These are phyloP conservation scores for Diplodus puntazzo DNA, from an alignment of 2,797 vertebrate genomes.

Conservation along the genomic window DNA sequence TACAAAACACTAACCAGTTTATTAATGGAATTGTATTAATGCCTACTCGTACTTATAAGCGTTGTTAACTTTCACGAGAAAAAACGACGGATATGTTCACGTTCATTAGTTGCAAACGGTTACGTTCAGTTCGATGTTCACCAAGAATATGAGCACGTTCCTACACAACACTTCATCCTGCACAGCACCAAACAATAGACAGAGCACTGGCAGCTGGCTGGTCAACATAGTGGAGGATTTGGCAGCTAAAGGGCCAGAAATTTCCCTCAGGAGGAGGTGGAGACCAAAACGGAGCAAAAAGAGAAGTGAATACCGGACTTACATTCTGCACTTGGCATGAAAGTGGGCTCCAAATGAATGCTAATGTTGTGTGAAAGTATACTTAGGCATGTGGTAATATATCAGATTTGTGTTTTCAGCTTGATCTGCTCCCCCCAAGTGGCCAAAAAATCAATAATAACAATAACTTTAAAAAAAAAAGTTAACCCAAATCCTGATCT, in stretches of 20 bases:
- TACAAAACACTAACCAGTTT: no score
- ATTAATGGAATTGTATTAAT: no score
- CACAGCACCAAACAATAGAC: neutral
- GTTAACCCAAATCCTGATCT: slow-evolving; percentile 3
- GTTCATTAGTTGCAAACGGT: no score
- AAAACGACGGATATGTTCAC: no score
- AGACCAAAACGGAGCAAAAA: neutral
- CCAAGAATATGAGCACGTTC: no score
- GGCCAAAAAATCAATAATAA: neutral
- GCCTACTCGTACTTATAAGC: no score
- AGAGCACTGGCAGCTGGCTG: neutral
- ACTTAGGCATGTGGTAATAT: neutral
- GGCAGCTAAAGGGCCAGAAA: neutral
- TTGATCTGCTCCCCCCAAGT: slow-evolving; percentile 21
- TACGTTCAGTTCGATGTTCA: no score
- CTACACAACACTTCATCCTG: neutral
- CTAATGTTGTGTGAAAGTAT: neutral
- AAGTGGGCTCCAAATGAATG: neutral
- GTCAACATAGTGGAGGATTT: neutral
- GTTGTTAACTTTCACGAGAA: no score
- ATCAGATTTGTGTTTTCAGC: neutral
- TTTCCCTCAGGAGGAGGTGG: neutral
- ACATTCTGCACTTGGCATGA: neutral
- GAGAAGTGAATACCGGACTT: neutral
- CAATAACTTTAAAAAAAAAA: neutral